These are phyloP conservation scores for Gambusia holbrooki DNA, from an alignment of 2,113 vertebrate genomes.

Conservation along the genomic window DNA sequence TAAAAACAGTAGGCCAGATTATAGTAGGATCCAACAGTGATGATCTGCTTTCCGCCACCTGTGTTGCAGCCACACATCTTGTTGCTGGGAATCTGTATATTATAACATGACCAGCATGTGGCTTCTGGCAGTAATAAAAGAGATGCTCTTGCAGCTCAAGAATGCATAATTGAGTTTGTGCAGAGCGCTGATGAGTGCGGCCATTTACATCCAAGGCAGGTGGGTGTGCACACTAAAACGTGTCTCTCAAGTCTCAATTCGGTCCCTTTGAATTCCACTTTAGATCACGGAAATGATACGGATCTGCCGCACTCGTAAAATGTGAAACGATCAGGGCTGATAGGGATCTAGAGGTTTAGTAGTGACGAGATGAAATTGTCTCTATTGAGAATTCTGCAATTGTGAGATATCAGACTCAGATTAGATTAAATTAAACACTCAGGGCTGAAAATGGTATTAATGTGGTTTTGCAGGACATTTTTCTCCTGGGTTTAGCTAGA, in stretches of 20 bases:
- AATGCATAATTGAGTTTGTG: constrained; percentile 74
- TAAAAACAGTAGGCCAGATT: constrained; percentile 24
- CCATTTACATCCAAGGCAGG: constrained; percentile 73
- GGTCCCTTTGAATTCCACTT: constrained; percentile 65
- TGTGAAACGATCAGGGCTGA: constrained; percentile 70
- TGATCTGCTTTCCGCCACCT: constrained; percentile 28
- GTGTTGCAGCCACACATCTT: constrained; percentile 37
- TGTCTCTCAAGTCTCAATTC: constrained; percentile 64
- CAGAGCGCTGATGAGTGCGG: constrained; percentile 67
- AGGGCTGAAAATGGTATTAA: constrained; percentile 44
- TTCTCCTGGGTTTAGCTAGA: constrained; percentile 20
- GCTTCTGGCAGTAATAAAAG: constrained; percentile 68
- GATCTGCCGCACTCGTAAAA: constrained; percentile 67
- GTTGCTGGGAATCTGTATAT: constrained; percentile 44
- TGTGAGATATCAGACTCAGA: constrained; percentile 56
- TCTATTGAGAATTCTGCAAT: constrained; percentile 68
- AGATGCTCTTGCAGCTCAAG: constrained; percentile 60
- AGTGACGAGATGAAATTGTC: constrained; percentile 67
- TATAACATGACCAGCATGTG: constrained; percentile 49
- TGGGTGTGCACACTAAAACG: constrained; percentile 55
- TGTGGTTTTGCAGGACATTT: constrained; percentile 46
- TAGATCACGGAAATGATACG: constrained; percentile 74
- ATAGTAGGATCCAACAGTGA: constrained; percentile 27
- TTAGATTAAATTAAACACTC: constrained; percentile 65
- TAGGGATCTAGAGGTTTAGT: constrained; percentile 75